A percentile compares a stretch with the other conserved stretches of the same genome.
Evolutionary conservation across 2,113 vertebrate species (phyloP).

Genomic region (Pholis gunnellus): DNA sequence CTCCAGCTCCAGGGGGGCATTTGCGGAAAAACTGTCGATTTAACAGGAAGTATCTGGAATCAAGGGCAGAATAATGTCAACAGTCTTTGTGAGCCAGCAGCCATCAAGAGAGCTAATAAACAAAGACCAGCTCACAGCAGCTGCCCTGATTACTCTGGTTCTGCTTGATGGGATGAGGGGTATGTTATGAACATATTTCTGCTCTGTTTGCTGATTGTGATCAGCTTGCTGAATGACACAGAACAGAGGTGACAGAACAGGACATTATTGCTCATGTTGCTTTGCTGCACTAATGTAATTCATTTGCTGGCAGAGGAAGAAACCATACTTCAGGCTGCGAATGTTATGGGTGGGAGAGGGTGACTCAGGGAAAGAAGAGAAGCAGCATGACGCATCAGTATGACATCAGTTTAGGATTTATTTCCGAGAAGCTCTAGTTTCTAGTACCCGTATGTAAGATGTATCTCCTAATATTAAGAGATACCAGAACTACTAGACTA

Average conservation of each 20-base stretch:
- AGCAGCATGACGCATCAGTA: constrained; percentile 67
- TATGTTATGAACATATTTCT: constrained; percentile 36
- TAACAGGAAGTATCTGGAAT: constrained; percentile 32
- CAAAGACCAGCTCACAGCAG: constrained; percentile 52
- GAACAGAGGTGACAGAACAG: constrained; percentile 34
- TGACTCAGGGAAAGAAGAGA: constrained; percentile 60
- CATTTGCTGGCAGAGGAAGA: constrained; percentile 39
- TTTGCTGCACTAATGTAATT: constrained; percentile 31
- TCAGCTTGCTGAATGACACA: constrained; percentile 43
- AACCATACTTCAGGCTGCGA: constrained; percentile 36
- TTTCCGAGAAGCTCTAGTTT: constrained; percentile 14
- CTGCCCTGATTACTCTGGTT: constrained; percentile 48
- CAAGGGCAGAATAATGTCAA: constrained; percentile 52
- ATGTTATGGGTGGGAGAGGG: constrained; percentile 44
- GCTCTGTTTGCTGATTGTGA: constrained; percentile 24
- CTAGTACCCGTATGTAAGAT: background rate
- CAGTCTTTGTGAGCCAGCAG: constrained; percentile 33
- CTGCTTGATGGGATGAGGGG: constrained; percentile 28
- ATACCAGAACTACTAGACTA: background rate
- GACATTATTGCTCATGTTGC: constrained; percentile 34
- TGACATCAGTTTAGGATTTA: constrained; percentile 57
- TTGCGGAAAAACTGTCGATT: background rate
- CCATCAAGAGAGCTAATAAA: constrained; percentile 49
- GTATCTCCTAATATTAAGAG: background rate
- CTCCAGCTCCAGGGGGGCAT: background rate